Evolutionary conservation across 2,888 invertebrate species (phyloP).

Genomic region (Drosophila multiciliata): DNA sequence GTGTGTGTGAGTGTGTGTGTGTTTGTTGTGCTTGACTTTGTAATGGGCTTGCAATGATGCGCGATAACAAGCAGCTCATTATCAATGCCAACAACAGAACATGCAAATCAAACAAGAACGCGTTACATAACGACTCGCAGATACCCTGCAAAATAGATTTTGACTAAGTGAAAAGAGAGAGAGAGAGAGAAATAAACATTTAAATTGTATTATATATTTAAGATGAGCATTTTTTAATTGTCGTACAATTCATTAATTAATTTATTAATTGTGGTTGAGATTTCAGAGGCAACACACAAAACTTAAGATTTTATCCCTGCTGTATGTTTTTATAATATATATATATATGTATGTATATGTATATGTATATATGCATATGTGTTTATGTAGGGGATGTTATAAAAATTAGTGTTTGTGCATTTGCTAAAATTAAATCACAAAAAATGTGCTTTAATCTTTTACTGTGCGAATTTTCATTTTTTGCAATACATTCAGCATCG

Average conservation of each 20-base stretch:
- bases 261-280: neutral
- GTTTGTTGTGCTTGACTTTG: constrained; percentile 40
- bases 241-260: neutral
- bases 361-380: neutral
- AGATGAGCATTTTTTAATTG: neutral
- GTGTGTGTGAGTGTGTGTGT: constrained; percentile 3
- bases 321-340: neutral
- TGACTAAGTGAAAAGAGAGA: neutral
- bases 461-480: constrained; percentile 10
- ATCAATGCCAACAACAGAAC: constrained; percentile 26
- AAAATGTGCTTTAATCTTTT: constrained; percentile 6
- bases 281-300: neutral
- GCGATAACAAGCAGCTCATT: constrained; percentile 41
- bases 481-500: constrained; percentile 5
- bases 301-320: neutral
- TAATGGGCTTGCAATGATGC: constrained; percentile 54
- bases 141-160: neutral
- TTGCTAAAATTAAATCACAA: constrained; percentile 9
- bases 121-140: neutral
- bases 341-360: neutral
- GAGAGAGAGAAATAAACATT: neutral
- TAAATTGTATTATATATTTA: neutral
- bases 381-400: neutral
- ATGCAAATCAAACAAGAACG: neutral
- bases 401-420: neutral